Evolutionary conservation across 2,797 vertebrate genomes (phyloP), one percentile per base, ranked within the genome.

Genomic region (Smutsia temminckii): DNA sequence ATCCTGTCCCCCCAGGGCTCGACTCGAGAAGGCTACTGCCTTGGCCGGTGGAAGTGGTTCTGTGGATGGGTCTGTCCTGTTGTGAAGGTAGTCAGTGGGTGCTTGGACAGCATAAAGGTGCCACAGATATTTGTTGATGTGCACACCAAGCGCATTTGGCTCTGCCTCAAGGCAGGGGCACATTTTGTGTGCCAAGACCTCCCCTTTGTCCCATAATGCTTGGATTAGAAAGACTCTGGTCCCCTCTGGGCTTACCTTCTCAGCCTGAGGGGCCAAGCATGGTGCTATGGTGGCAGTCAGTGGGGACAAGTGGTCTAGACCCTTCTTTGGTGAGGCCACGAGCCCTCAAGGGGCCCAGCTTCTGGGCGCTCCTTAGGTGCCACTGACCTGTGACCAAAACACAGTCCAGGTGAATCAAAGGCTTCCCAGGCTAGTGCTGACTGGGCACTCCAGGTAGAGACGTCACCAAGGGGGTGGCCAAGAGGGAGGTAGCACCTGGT

Each of bases 401-500:
- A 59, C 25, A 21, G 34, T 53, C 34, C 55, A 55, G 37, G 59
- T 20, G 10, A n/a, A 37, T 83, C 63, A 75, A 29, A 86, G 64
- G 29, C 34, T 53, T 94, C 40, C 57, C 29, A 83, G n/a, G 13
- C 27, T 23, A 34, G 3, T 71, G 57, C 29, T 53, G 55, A n/a
- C 2, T n/a, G 61, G 81, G 32, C 55, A 85, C 49, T 90, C 64
- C 63, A 53, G 53, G 46, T 74, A 51, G 4, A 93, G 40, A 72
- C 74, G 53, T 95, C 86, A 95, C 49, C 34, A 27, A 40, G 40
- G 96, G 84, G 87, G 46, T 88, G 93, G 81, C 66, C 88, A 95
- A 84, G 59, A 64, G 66, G 34, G 90, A 95, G 71, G 46, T 72
- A 40, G 74, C 68, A 81, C 14, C 68, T 94, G 49, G 72, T 57